Conservation (phyloP, 2,888 invertebrate genomes). For the Cephus pulcher region DNA sequence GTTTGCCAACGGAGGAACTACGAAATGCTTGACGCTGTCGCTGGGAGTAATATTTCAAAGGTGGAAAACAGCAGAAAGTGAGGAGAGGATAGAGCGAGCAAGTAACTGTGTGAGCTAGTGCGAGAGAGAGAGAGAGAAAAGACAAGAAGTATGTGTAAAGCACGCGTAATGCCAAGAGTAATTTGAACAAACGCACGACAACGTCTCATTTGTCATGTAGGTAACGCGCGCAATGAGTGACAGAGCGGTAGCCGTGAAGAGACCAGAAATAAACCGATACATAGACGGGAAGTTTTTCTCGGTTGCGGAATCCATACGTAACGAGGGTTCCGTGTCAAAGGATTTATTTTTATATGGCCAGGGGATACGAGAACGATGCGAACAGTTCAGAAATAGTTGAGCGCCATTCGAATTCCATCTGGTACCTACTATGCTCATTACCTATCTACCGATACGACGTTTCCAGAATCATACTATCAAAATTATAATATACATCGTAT, state of each 20-base stretch:
- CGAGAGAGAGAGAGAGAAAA: slow-evolving; percentile 6
- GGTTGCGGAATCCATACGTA: slow-evolving; percentile 38
- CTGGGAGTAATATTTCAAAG: slow-evolving; percentile 63
- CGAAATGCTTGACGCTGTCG: background rate
- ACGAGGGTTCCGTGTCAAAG: slow-evolving; percentile 37
- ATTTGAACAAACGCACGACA: slow-evolving; percentile 65
- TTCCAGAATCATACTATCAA: background rate
- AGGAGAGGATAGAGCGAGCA: background rate
- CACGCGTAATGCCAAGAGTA: slow-evolving; percentile 55
- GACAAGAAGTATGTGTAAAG: slow-evolving; percentile 25
- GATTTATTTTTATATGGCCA: slow-evolving; percentile 27
- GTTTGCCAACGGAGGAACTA: background rate
- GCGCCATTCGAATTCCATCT: slow-evolving; percentile 13
- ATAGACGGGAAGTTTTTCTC: background rate
- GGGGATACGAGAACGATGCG: background rate
- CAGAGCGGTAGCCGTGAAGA: slow-evolving; percentile 29
- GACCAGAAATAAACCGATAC: slow-evolving; percentile 38
- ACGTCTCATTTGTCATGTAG: slow-evolving; percentile 64
- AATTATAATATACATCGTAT: background rate
- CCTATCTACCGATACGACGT: background rate
- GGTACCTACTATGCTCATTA: background rate
- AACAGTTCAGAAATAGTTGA: slow-evolving; percentile 23
- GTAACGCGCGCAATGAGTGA: slow-evolving; percentile 45
- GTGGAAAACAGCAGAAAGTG: slow-evolving; percentile 28
- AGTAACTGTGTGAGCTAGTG: background rate